Conservation (phyloP, 2,113 vertebrate genomes). For the Menura novaehollandiae region DNA sequence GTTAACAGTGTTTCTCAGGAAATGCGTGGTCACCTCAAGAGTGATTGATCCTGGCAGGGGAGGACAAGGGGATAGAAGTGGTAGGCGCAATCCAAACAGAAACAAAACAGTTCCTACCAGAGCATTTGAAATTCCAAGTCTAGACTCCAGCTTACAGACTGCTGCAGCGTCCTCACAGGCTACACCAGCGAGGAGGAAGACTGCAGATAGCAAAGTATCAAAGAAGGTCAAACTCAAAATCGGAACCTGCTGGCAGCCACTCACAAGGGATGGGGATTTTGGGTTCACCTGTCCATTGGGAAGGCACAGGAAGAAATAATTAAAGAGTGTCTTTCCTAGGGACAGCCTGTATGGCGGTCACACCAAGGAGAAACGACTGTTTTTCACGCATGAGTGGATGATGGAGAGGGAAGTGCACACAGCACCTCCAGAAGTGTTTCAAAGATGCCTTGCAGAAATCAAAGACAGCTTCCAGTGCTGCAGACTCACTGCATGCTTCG, state of each 20-base stretch:
- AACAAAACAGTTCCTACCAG: conserved; percentile 10
- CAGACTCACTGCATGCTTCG: background rate
- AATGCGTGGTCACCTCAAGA: background rate
- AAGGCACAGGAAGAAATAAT: background rate
- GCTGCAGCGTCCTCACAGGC: background rate
- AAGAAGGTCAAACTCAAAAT: background rate
- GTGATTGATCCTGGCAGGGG: conserved; percentile 20
- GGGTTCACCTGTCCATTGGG: background rate
- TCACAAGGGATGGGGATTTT: background rate
- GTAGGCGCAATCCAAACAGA: conserved; percentile 9
- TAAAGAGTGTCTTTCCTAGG: background rate
- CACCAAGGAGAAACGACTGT: background rate
- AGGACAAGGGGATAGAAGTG: background rate
- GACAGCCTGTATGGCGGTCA: background rate
- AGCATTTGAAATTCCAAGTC: background rate
- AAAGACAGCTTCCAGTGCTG: background rate
- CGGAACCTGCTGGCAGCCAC: background rate
- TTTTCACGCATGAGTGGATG: background rate
- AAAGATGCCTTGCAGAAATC: background rate
- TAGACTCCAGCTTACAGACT: background rate
- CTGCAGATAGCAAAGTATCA: background rate
- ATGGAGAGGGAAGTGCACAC: background rate
- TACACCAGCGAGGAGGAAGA: background rate
- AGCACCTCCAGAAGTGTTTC: background rate
- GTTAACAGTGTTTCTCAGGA: background rate